Evolutionary conservation across 2,888 invertebrate species (phyloP), one percentile per base, ranked within the genome.

Genomic region (Melanotus villosus): DNA sequence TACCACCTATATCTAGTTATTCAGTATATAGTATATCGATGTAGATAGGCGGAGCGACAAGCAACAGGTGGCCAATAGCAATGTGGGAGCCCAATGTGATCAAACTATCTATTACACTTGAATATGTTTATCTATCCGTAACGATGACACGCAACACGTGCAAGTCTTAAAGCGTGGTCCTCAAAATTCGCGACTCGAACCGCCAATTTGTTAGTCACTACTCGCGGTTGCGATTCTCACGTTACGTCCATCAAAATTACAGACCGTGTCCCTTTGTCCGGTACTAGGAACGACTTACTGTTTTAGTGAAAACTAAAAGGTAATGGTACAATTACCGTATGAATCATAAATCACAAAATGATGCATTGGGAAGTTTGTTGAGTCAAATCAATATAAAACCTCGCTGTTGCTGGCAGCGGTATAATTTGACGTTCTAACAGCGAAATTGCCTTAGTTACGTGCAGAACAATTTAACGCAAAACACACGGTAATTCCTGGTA

Each of bases 21-120:
- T 36, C 57, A 47, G 56, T 57, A 57, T 47, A 41, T 26, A 64
- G 65, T 50, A 65, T 58, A 71, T 76, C 73, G 74, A 73, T 76
- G 77, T 78, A 77, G 73, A 80, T 76, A 79, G 82, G 82, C 82
- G 82, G 81, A 77, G 81, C 78, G 62, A 74, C 71, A 70, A 77
- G 76, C 83, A 82, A 84, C 82, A 83, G 80, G 82, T 83, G 82
- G 81, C 83, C 82, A 83, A 83, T 83, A 75, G 75, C 73, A 65
- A 68, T 65, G 59, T 63, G 66, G 65, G 69, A 71, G 57, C 73
- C 54, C 65, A 64, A 64, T 70, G 59, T 71, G 71, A 75, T 75
- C 73, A 71, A 75, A 75, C 74, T 71, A 57, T 68, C 65, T 60
- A 70, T 69, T 70, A 73, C 65, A 68, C 60, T 63, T 65, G 43